Base-by-base conservation (phyloP, 2,797 vertebrate species). In the Sebastes oblongus region DNA sequence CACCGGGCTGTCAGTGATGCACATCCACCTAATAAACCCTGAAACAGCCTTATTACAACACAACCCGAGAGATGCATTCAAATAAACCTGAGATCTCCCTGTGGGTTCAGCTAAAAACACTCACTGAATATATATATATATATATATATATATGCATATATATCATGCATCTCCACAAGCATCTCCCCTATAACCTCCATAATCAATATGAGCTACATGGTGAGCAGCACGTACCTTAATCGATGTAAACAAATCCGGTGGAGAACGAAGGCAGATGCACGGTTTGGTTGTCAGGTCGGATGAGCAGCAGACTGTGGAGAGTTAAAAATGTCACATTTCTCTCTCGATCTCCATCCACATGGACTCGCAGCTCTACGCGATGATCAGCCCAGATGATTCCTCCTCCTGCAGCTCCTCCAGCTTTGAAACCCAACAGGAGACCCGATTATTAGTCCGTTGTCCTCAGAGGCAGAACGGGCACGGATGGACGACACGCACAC, bases 251-350 rank as follows among this genome's bases (percentile, higher is more conserved):
- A 90, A 80, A 88, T 89, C 88, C 84, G 68, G 54, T 83, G 11
- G 72, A 82, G 85, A 72, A 58, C 39, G 86, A 80, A 77, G 77
- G 77, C 67, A 75, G 82, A 75, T 55, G 88, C 87, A 85, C 86
- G 68, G 77, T 16, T 42, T 16, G 39, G 39, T 61, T 77, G 86
- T 83, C 75, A 74, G 86, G 84, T 83, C 61, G 60, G 77, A 76
- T 68, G n/a, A 42, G 39, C 39, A 42, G 59, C 69, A 73, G 79
- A 66, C 59, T 61, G 70, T 42, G 39, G 39, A 2, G 34, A 69
- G 42, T 59, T 10, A 68, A 65, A 88, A 93, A 92, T 90, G 91
- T 95, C 94, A 95, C 95, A 96, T 96, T 90, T 95, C 94, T 75
- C 81, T 77, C 87, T 90, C 39, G 13, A 42, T 42, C 65, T 85